A percentile compares a stretch with the other conserved stretches of the same genome.
Evolutionary conservation across 1,140 invertebrate species (phyloP).

Genomic region (Portunus trituberculatus): DNA sequence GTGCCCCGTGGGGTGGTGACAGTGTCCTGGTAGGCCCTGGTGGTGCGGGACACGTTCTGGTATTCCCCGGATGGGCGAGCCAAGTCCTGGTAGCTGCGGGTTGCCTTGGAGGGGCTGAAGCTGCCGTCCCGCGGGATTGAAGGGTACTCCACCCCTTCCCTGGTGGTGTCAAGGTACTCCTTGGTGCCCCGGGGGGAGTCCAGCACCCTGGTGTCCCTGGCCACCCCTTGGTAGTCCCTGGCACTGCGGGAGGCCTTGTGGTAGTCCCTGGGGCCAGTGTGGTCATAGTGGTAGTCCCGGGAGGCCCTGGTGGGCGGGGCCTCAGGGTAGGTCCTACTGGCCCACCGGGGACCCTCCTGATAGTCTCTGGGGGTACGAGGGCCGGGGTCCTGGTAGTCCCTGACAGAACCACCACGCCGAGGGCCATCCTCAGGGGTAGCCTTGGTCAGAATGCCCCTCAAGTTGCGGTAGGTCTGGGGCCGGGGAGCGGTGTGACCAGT

Average conservation of each 20-base stretch:
- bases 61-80: not conserved
- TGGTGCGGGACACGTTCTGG: not conserved
- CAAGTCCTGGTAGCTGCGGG: not conserved
- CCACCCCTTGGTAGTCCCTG: not conserved
- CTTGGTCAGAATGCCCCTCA: not conserved
- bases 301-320: not conserved
- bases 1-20: not conserved
- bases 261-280: not conserved
- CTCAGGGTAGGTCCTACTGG: not conserved
- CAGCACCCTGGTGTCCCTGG: not conserved
- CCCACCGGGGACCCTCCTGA: not conserved
- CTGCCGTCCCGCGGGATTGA: not conserved
- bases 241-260: not conserved
- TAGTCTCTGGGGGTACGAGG: not conserved
- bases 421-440: not conserved
- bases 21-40: not conserved
- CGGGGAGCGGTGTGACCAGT: not conserved
- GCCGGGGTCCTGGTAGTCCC: not conserved
- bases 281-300: not conserved
- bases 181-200: not conserved
- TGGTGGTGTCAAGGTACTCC: not conserved
- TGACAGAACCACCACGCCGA: not conserved
- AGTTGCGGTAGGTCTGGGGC: not conserved
- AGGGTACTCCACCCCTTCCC: not conserved
- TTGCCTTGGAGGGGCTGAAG: not conserved